Evolutionary conservation across 2,888 invertebrate genomes (phyloP), one percentile per base, ranked within the genome.

Genomic region (Asteroscopus sphinx): DNA sequence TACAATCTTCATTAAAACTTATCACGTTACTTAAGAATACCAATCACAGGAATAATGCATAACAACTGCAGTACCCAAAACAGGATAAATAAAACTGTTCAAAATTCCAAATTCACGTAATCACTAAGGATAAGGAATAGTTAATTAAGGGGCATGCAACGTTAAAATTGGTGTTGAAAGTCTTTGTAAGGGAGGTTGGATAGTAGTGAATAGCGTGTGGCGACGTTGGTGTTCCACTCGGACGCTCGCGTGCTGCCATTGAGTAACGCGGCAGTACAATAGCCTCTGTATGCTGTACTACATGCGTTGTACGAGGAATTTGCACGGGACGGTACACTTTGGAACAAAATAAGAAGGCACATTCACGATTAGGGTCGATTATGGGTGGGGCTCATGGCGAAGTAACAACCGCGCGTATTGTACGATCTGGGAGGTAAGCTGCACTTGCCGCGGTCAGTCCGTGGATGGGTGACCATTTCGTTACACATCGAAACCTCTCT

Each of bases 191-290:
- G 66, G 46, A 70, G 70, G 35, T 8, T 28, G 36, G 45, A 52
- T n/a, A n/a, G n/a, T n/a, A n/a, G n/a, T n/a, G n/a, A n/a, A n/a
- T 67, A 45, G 67, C 67, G 71, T 67, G 67, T 57, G 17, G 40
- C 66, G 52, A 39, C 48, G 66, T 52, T 40, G 52, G 58, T 52
- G 67, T 73, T 68, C 76, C 72, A 76, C 71, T 74, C 68, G 78
- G 73, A 66, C 76, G 74, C 60, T 81, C 77, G 77, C 79, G 76
- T 82, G 78, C 61, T 53, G 58, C 73, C 75, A 82, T 85, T 86
- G 83, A 86, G 80, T 74, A 79, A 84, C 73, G 59, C 64, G 64
- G 66, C 74, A 72, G 74, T 68, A 68, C 79, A 73, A 74, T 71
- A 72, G 75, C 73, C 75, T 57, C 67, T 39, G 59, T 59, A 36